Base-by-base conservation (phyloP, 2,888 invertebrate genomes). In the Pyrrhia umbra region DNA sequence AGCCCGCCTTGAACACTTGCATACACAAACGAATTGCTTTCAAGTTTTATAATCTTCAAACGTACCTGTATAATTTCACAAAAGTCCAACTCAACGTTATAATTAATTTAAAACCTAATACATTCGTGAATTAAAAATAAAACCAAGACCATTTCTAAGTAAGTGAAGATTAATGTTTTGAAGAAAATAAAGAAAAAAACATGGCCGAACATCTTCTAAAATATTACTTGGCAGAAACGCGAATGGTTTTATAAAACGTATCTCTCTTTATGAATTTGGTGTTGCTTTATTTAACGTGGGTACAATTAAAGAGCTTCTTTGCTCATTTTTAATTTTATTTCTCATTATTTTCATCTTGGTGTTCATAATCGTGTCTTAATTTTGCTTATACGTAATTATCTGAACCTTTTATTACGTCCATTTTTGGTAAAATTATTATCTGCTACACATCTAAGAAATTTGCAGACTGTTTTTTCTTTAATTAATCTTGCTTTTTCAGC, bases 161-260 rank as follows among this genome's bases (percentile, higher is more conserved):
- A 82, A 72, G 71, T 64, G 43, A 77, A 77, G 72, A 81, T 81
- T 68, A 78, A 82, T 82, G 75, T 34, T 42, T 43, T 30, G 1
- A 0, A 34, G 1, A 8, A 49, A 59, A 46, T 20, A 66, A 60
- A 43, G 54, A 62, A 59, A 72, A 59, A 37, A 74, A 37, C 21
- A 23, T 72, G 60, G 63, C 65, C 18, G 58, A 20, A 20, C 63
- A 46, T 75, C 51, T 34, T 20, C 51, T 40, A n/a, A 30, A 72
- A 69, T 63, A 63, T 51, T 25, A 63, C 34, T 51, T 46, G 47
- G 43, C n/a, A 54, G 27, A n/a, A 54, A 55, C 9, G 49, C n/a
- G 37, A 39, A 72, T 6, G 20, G 25, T 27, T 18, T 63, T 59
- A 42, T 51, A 58, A 75, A 47, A 50, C 47, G 10, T 64, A 23